phyloP scores from a whole-genome alignment of 2,888 invertebrate species.

The Andrena haemorrhoa region DNA sequence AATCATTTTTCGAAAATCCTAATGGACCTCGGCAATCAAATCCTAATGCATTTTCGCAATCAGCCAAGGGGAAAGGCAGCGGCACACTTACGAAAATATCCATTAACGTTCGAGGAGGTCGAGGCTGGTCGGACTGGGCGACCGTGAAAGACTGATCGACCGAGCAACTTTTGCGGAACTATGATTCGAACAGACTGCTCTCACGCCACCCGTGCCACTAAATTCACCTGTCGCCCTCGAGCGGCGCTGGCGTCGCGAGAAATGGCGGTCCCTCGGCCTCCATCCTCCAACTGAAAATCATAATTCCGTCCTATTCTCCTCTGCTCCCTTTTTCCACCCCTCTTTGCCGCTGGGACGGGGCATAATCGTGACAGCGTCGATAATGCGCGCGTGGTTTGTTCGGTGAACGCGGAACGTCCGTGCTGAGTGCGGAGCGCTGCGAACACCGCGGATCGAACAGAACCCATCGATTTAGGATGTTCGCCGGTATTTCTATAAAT shows the following conservation, averaged over 20 bases:
- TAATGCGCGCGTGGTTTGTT: not conserved
- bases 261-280: not conserved
- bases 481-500: not conserved
- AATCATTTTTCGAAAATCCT: conserved; percentile 44
- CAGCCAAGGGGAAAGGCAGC: conserved; percentile 28
- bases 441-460: not conserved
- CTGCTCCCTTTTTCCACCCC: not conserved
- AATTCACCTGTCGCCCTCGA: conserved; percentile 6
- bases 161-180: conserved; percentile 38
- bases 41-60: conserved; percentile 57
- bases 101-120: conserved; percentile 45
- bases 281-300: not conserved
- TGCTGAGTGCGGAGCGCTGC: not conserved
- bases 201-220: not conserved
- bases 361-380: not conserved
- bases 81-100: conserved; percentile 47
- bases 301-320: not conserved
- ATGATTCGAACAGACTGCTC: conserved; percentile 36
- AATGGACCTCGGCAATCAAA: conserved; percentile 52
- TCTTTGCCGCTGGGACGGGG: not conserved
- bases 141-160: conserved; percentile 32
- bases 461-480: conserved; percentile 1
- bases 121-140: conserved; percentile 1
- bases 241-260: not conserved
- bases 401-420: not conserved